Percentiles rank a stretch among this genome's conserved stretches.
Conservation (phyloP, 2,113 vertebrate species). For the Pteronura brasiliensis region DNA sequence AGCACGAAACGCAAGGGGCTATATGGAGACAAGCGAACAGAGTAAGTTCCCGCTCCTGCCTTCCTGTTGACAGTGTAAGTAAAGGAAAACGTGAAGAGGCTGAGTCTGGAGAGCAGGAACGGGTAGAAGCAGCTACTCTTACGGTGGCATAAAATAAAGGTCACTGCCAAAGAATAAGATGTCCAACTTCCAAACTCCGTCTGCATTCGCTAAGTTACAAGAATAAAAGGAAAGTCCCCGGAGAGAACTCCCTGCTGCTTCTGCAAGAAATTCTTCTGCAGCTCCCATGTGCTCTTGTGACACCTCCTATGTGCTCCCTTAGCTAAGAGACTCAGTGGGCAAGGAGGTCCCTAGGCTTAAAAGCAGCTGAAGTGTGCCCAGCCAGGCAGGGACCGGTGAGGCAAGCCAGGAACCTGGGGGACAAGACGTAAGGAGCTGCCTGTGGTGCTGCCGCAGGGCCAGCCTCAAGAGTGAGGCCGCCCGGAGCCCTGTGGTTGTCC, state of each 20-base stretch:
- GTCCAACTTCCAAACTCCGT: not conserved
- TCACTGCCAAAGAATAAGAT: not conserved
- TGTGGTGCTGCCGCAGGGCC: not conserved
- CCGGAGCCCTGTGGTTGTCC: too few relatives aligned
- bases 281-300: not conserved
- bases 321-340: not conserved
- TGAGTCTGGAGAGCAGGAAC: not conserved
- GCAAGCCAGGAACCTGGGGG: too few relatives aligned
- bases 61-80: accelerated
- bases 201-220: too few relatives aligned
- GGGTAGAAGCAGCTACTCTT: not conserved
- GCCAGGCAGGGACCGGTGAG: not conserved
- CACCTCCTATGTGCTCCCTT: not conserved
- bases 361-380: not conserved
- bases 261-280: not conserved
- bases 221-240: not conserved
- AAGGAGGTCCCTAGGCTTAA: not conserved
- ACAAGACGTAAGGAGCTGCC: too few relatives aligned
- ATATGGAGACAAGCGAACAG: not conserved
- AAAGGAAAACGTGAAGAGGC: not conserved
- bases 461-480: not conserved
- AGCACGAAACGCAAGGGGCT: not conserved
- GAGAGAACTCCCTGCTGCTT: not conserved
- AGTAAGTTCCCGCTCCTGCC: not conserved
- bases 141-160: not conserved